phyloP scores from a whole-genome alignment of 2,113 vertebrate genomes.

The Actenoides lindsayi region DNA sequence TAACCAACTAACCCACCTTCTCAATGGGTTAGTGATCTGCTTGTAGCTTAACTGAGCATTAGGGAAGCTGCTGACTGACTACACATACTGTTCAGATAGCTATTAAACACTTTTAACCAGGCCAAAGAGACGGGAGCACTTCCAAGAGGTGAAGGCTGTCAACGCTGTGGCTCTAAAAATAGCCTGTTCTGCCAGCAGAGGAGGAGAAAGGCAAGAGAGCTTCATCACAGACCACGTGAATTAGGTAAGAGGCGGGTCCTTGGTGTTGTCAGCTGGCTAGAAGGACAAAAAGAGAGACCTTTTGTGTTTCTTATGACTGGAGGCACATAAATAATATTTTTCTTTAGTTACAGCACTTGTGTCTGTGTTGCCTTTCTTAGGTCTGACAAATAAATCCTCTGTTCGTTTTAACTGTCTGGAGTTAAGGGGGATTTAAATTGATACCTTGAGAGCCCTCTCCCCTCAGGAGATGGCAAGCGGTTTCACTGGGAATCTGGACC shows the following conservation, averaged over 20 bases:
- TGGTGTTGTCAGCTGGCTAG: background rate
- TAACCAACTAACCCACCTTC: background rate
- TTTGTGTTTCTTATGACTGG: background rate
- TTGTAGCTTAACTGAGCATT: background rate
- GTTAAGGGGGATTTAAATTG: background rate
- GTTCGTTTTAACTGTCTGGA: background rate
- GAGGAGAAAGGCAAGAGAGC: background rate
- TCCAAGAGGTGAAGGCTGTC: background rate
- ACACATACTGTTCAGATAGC: background rate
- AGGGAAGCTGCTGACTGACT: background rate
- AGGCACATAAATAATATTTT: background rate
- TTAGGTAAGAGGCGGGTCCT: background rate
- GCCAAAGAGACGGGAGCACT: background rate
- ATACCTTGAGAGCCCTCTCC: background rate
- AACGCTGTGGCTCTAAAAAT: background rate
- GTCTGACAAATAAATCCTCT: background rate
- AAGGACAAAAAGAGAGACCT: background rate
- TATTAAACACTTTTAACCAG: background rate
- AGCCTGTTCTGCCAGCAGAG: background rate
- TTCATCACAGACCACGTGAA: background rate
- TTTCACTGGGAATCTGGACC: background rate
- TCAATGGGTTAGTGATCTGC: background rate
- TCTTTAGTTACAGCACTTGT: background rate
- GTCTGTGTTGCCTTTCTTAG: background rate
- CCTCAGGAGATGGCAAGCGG: background rate